These are phyloP conservation scores for Lasioglossum figueresi DNA, from an alignment of 2,888 invertebrate species.

Conservation along the genomic window DNA sequence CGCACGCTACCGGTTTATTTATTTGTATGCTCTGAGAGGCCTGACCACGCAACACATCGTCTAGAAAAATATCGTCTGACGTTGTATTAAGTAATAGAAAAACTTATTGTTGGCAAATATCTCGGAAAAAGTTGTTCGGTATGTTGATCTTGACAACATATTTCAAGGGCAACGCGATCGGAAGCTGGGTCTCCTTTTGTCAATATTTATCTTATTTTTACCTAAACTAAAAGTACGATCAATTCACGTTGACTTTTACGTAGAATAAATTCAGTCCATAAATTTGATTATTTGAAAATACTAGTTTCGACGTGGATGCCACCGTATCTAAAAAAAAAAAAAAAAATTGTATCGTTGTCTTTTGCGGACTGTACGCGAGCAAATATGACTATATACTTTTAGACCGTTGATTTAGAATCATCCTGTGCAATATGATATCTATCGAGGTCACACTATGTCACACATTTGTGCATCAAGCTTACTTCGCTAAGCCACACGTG, in stretches of 20 bases:
- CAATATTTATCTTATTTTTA: background rate
- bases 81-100: background rate
- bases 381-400: background rate
- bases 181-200: too few relatives aligned
- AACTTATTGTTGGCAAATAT: too few relatives aligned
- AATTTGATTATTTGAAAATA: background rate
- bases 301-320: background rate
- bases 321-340: too few relatives aligned
- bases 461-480: slow-evolving; percentile 12
- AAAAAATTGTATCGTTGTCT: background rate
- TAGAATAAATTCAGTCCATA: background rate
- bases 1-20: background rate
- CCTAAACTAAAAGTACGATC: background rate
- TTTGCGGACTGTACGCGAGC: background rate
- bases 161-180: too few relatives aligned
- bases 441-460: slow-evolving; percentile 5
- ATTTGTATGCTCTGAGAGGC: background rate
- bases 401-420: background rate
- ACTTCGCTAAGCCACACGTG: slow-evolving; percentile 5
- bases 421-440: slow-evolving; percentile 11
- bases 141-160: too few relatives aligned
- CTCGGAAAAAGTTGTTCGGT: too few relatives aligned
- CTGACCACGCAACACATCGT: background rate
- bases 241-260: background rate
- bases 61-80: background rate